Evolutionary conservation across 1,140 invertebrate genomes (phyloP).

Genomic region (Arion vulgaris): DNA sequence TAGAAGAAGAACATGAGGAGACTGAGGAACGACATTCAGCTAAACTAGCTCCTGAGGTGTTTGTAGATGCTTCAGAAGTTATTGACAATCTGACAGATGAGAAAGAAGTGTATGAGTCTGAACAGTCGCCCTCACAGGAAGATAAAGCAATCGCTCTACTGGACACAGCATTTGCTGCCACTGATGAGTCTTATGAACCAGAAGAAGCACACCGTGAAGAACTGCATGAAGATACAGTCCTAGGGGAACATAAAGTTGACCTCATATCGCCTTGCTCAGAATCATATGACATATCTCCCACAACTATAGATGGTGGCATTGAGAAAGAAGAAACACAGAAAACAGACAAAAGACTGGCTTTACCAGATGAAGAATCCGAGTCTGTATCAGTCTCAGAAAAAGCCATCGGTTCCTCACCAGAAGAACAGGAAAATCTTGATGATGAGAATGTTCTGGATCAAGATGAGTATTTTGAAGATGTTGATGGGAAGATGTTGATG

Average conservation of each 20-base stretch:
- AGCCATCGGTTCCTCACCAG: constrained; percentile 18
- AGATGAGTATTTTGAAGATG: constrained; percentile 16
- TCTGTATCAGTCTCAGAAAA: constrained; percentile 27
- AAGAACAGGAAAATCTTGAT: constrained; percentile 42
- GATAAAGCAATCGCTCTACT: neutral
- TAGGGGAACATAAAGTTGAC: neutral
- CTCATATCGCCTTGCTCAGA: neutral
- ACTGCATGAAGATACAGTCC: neutral
- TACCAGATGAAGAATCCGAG: neutral
- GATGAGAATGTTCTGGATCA: constrained; percentile 23
- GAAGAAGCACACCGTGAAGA: neutral
- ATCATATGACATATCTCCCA: neutral
- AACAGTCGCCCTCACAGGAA: constrained; percentile 35
- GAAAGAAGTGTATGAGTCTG: constrained; percentile 28
- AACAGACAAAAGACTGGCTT: neutral
- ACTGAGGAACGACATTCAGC: constrained; percentile 6
- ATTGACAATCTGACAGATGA: constrained; percentile 24
- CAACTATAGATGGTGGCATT: neutral
- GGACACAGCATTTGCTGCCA: neutral
- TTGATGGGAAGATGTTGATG: neutral
- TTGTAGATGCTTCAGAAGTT: constrained; percentile 21
- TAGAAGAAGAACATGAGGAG: constrained; percentile 5
- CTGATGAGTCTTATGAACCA: neutral
- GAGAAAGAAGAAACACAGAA: neutral
- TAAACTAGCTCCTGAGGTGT: too few relatives aligned